Base-by-base conservation (phyloP, 2,888 invertebrate species). In the Drosophila gaucha region DNA sequence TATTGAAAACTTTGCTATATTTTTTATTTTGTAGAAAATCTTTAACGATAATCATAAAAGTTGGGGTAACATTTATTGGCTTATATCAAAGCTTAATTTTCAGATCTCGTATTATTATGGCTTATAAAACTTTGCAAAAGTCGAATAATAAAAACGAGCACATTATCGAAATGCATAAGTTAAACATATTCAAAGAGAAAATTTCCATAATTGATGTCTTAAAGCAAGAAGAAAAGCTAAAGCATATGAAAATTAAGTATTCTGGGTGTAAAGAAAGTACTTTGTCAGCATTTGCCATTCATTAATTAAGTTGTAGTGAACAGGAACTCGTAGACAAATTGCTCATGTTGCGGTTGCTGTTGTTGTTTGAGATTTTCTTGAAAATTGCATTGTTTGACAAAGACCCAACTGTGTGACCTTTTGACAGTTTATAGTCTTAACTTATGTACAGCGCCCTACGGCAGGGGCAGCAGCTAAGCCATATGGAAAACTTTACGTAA, bases 301-400 rank as follows among this genome's bases (percentile, higher is more conserved):
- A 62, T 78, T 78, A 78, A 80, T 78, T 75, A 69, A 69, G 43
- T 75, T 68, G 68, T 49, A 39, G 22, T 52, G 39, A 33, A 52
- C 31, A 46, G 41, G 36, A 74, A 56, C 24, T 44, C 28, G 55
- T 33, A 51, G 65, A 59, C 55, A 75, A 75, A 56, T 63, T 72
- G 76, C 67, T 72, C 63, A 43, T 75, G 74, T 74, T 75, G 75
- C 36, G 67, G 68, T 55, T 67, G 49, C 12, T 43, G 22, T 31
- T 50, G 46, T 24, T 41, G 51, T 12, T 24, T 14, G 16, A 46
- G 70, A 58, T 47, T 73, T 65, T 63, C 65, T 66, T 65, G 56
- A 58, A 74, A 76, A 85, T 74, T 79, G 82, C 79, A 79, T 77
- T 77, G 85, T 55, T 67, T 74, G 67, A 65, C 80, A 80, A 80